phyloP scores from a whole-genome alignment of 2,797 vertebrate genomes.

The Podarcis lilfordi region DNA sequence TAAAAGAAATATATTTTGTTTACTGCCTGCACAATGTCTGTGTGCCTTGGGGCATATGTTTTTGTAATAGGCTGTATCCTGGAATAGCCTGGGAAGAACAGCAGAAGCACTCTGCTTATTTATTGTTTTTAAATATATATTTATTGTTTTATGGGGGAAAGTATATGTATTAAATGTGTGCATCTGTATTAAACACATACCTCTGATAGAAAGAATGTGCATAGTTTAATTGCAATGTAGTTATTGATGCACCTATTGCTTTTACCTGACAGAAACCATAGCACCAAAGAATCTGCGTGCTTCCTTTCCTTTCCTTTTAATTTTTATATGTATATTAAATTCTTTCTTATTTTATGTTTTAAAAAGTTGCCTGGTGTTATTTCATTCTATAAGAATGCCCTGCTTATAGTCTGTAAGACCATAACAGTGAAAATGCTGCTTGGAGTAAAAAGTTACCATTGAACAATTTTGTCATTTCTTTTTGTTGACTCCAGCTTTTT shows the following conservation, averaged over 20 bases:
- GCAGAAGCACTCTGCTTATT: conserved; percentile 46
- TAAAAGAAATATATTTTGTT: conserved; percentile 32
- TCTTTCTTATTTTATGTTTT: conserved; percentile 37
- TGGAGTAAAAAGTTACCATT: conserved; percentile 28
- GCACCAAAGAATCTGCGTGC: conserved; percentile 42
- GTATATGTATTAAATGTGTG: background rate
- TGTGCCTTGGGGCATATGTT: conserved; percentile 22
- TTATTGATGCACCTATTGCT: conserved; percentile 46
- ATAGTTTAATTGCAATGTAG: conserved; percentile 46
- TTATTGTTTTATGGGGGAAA: background rate
- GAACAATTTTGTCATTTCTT: conserved; percentile 34
- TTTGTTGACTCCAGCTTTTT: conserved; percentile 9
- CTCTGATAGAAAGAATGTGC: conserved; percentile 42
- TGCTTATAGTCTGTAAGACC: conserved; percentile 38
- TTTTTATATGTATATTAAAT: conserved; percentile 3
- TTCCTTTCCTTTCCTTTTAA: conserved; percentile 29
- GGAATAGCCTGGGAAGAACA: conserved; percentile 1
- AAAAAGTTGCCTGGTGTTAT: conserved; percentile 43
- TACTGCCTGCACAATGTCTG: conserved; percentile 4
- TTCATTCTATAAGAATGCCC: conserved; percentile 42
- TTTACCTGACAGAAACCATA: background rate
- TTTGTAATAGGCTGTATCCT: conserved; percentile 45
- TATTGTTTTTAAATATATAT: conserved; percentile 32
- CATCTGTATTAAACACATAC: conserved; percentile 22
- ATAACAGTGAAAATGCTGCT: conserved; percentile 32